Evolutionary conservation across 1,140 invertebrate species (phyloP).

Genomic region (Arion vulgaris): DNA sequence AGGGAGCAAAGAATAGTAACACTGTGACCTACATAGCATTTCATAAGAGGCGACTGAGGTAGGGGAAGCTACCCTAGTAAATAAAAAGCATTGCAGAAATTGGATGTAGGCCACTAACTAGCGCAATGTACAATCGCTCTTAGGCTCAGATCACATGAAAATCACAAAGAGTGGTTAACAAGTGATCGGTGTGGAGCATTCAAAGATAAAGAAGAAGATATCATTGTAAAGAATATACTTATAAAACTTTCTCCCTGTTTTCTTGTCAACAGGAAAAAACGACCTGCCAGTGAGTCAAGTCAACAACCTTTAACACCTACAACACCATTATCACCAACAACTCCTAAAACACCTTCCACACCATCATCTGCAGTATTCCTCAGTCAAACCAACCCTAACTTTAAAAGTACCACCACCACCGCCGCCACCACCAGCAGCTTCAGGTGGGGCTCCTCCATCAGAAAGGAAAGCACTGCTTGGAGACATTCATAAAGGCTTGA

Average conservation of each 20-base stretch:
- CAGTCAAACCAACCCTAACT: constrained; percentile 17
- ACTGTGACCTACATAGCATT: too few species aligned
- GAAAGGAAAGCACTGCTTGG: constrained; percentile 81
- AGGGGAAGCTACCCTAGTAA: too few species aligned
- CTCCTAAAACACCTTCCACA: constrained; percentile 10
- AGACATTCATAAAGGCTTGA: constrained; percentile 86
- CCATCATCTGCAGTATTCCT: constrained; percentile 7
- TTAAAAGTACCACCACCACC: background rate
- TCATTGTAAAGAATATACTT: too few species aligned
- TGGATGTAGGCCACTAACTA: too few species aligned
- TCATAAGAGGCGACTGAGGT: too few species aligned
- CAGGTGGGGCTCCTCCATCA: constrained; percentile 40
- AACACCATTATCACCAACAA: constrained; percentile 17
- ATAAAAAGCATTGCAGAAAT: too few species aligned
- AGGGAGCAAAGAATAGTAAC: too few species aligned
- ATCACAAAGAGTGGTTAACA: too few species aligned
- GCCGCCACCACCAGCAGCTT: constrained; percentile 43
- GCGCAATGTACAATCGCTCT: too few species aligned
- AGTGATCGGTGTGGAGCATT: too few species aligned
- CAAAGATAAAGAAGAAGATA: background rate
- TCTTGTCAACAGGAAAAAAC: background rate
- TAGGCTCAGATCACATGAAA: too few species aligned
- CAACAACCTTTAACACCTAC: background rate
- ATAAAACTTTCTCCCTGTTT: background rate
- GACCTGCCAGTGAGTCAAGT: background rate